Base-by-base conservation (phyloP, 2,888 invertebrate species). In the Homarus gammarus region DNA sequence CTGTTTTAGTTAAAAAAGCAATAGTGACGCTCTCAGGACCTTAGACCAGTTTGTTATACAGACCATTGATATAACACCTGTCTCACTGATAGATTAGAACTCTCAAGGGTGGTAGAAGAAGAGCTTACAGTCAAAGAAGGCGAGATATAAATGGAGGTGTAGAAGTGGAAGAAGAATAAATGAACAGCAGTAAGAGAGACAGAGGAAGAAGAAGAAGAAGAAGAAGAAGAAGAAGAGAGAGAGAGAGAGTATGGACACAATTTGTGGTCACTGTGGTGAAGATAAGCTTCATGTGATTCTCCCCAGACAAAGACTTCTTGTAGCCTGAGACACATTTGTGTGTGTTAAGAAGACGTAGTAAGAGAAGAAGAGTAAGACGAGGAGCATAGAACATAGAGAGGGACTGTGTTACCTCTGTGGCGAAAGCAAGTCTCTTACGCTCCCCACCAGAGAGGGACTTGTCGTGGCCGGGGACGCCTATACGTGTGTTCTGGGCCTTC, bases 361-460 rank as follows among this genome's bases (percentile, higher is more conserved):
- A n/a, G 31, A n/a, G 73, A 8, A n/a, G 10, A n/a, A 77, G 22
- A 77, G 33, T 44, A n/a, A 77, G n/a, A 10, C 12, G 44, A 8
- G 18, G 56, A 56, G 56, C 12, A 18, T 6, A 22, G 31, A 27
- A 64, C 3, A 64, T 5, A 56, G 56, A 56, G 56, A 56, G 44
- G 18, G n/a, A 1, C 1, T 33, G 81, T 18, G 33, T 79, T 79
- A 97, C 97, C 95, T 99, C 99, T 0, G 98, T 96, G 6, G 98
- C 99, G 93, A 99, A 98, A 0, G 98, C 96, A 27, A 99, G 94
- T 85, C 99, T 95, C 93, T 99, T 99, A 93, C 97, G 96, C 93
- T 99, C 99, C 0, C 99, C 99, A 0, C 99, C 98, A 0, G 98
- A 99, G 0, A 99, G 95, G 0, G 97, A 96, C 93, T 97, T 97